Evolutionary conservation across 2,888 invertebrate species (phyloP).

Genomic region (Machimus rusticus): DNA sequence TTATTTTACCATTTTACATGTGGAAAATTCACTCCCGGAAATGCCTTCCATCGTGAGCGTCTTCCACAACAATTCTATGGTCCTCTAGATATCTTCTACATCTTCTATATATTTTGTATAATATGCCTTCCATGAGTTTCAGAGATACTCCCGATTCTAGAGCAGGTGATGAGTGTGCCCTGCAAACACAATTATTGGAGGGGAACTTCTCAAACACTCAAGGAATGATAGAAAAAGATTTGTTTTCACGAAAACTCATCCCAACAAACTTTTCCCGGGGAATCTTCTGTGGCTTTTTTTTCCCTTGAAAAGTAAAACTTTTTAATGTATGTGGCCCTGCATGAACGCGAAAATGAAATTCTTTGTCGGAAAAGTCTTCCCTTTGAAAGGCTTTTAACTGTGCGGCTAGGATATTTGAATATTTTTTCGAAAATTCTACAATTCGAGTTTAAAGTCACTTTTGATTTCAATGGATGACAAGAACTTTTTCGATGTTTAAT

Average conservation of each 20-base stretch:
- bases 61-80: neutral
- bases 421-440: neutral
- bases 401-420: neutral
- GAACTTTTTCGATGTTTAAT: neutral
- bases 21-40: neutral
- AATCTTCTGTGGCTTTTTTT: neutral
- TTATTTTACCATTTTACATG: slow-evolving; percentile 25
- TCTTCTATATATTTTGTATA: neutral
- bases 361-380: neutral
- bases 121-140: neutral
- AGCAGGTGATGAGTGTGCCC: neutral
- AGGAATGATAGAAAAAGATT: neutral
- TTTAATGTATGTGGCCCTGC: neutral
- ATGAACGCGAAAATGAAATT: neutral
- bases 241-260: neutral
- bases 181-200: neutral
- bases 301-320: neutral
- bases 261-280: neutral
- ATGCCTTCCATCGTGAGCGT: neutral
- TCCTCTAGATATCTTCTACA: neutral
- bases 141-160: neutral
- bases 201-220: neutral
- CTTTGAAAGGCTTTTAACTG: neutral
- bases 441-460: neutral
- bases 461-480: neutral